Conservation (phyloP, 2,797 vertebrate genomes). For the Enteromius radiatus region DNA sequence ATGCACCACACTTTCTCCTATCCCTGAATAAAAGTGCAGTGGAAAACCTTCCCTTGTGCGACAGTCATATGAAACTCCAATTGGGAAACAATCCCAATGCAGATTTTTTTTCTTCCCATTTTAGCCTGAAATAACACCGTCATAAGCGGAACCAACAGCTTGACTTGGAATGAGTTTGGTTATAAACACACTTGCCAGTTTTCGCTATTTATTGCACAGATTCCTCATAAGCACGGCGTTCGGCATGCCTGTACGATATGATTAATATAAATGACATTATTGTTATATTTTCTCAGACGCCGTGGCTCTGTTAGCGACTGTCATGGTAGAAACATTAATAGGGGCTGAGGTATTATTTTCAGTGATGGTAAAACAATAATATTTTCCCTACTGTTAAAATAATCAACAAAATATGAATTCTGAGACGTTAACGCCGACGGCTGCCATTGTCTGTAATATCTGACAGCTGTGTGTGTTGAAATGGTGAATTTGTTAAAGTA, state of each 20-base stretch:
- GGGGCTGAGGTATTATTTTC: constrained; percentile 31
- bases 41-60: constrained; percentile 53
- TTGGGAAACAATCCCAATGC: constrained; percentile 55
- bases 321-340: constrained; percentile 47
- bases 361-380: constrained; percentile 21
- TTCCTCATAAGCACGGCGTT: constrained; percentile 41
- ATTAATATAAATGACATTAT: constrained; percentile 41
- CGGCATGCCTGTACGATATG: constrained; percentile 30
- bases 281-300: constrained; percentile 44
- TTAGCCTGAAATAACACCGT: constrained; percentile 60
- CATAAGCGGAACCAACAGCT: constrained; percentile 55
- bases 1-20: not conserved
- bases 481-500: not conserved
- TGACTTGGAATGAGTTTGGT: constrained; percentile 54
- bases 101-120: constrained; percentile 56
- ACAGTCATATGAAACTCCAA: constrained; percentile 62
- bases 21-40: constrained; percentile 44
- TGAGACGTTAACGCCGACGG: not conserved
- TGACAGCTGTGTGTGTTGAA: not conserved
- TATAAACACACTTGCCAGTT: constrained; percentile 62
- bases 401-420: constrained; percentile 26
- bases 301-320: constrained; percentile 7
- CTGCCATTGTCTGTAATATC: constrained; percentile 15
- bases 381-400: constrained; percentile 43
- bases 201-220: constrained; percentile 59